Base-by-base conservation (phyloP, 2,888 invertebrate species). In the Nematopogon swammerdamellus region DNA sequence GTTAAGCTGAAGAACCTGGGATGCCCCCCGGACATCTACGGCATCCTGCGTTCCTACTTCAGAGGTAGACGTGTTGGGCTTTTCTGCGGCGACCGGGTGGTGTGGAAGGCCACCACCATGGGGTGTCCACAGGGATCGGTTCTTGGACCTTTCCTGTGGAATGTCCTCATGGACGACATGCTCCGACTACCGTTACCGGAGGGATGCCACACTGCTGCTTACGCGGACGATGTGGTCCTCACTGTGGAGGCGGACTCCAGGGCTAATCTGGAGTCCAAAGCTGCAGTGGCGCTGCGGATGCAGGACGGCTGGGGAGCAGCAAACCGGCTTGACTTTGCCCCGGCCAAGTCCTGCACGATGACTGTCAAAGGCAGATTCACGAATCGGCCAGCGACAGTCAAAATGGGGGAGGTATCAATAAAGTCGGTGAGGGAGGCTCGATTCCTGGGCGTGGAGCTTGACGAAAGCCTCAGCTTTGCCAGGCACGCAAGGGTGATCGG, bases 1-100 rank as follows among this genome's bases (percentile, higher is more conserved):
- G 29, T 54, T 0, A 60, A 58, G 51, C 59, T 53, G 3, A 60
- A 58, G 50, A 44, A 45, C 2, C 47, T 54, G 1, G 57, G 59
- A 0, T 55, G 54, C 19, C 53, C 56, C 11, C 44, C 48, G 1
- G 43, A 54, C 29, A 46, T 55, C 10, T 52, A 49, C 30, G 8
- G 17, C 1, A 30, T 49, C 10, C 11, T 56, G 18, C 3, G 14
- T 3, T 29, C 42, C 43, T 57, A 54, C 20, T 50, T 53, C 20
- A 19, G 18, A 1, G 42, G 49, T 1, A 45, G 54, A 8, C 19
- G 19, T 1, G 48, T 51, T 1, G 45, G 18, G 0, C 14, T 55
- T n/a, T 20, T 43, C 11, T 45, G 19, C 1, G 48, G 51, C 1
- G 11, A 17, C 16, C 19, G n/a, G 4, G 20, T 29, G 10, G 46